Base-by-base conservation (phyloP, 2,797 vertebrate species). In the Alosa sapidissima region DNA sequence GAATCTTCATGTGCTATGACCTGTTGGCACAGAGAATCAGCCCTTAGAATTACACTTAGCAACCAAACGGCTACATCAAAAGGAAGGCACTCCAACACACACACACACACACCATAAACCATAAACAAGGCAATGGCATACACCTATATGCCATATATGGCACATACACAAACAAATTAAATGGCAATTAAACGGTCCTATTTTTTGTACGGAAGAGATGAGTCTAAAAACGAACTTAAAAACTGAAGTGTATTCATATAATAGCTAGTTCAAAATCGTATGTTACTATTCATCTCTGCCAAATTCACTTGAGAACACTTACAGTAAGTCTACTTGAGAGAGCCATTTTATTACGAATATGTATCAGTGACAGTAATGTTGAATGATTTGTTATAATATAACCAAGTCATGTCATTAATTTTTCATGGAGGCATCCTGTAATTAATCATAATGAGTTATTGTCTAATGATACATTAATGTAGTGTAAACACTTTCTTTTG, bases 21-120 rank as follows among this genome's bases (percentile, higher is more conserved):
- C 51, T 58, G 81, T 10, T 54, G 81, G 81, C 51, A 78, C 72
- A 21, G 72, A 78, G 41, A 9, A 78, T 21, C 72, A 21, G 72
- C 16, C 41, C 41, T 78, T 36, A 78, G 16, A 21, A 8, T 21
- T 78, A 21, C 72, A 45, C 81, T 19, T 33, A 82, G n/a, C 81
- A n/a, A 75, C 5, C 33, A 45, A 1, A 45, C 28, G 3, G 3
- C 36, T 41, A 36, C 28, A 21, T 41, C 72, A 36, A 78, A 45
- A 47, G 19, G 41, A 78, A 78, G 16, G 72, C 41, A 10, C 72
- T 21, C 41, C 0, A 6, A 19, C 19, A 55, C 52, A 55, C 52
- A 55, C 52, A 54, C 52, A 54, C 52, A 54, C 52, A 54, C 52
- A 51, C 49, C 49, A 11, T 28, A 28, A 49, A 49, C 51, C 51